phyloP scores from a whole-genome alignment of 1,140 invertebrate genomes.

The Drepana arcuata region DNA sequence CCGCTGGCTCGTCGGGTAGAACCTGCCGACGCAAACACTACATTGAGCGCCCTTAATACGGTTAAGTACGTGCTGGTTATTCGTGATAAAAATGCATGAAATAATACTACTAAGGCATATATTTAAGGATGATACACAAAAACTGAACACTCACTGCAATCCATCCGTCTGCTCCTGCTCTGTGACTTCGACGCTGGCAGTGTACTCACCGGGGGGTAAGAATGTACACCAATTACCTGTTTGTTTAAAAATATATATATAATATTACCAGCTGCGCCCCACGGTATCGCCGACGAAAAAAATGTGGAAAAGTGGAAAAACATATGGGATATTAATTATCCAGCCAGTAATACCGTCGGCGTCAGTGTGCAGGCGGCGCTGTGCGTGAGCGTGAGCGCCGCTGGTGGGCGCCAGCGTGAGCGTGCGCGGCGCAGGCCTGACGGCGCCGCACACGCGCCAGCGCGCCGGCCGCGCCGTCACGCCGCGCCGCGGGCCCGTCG shows the following conservation, averaged over 20 bases:
- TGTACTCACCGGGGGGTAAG: constrained; percentile 79
- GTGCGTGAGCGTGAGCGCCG: constrained; percentile 10
- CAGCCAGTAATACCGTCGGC: too few species aligned
- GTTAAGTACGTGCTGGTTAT: too few species aligned
- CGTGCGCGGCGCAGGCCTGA: constrained; percentile 22
- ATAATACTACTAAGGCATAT: too few species aligned
- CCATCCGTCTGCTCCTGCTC: constrained; percentile 76
- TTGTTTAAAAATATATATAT: too few species aligned
- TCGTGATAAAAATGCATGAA: too few species aligned
- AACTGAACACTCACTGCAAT: constrained; percentile 73
- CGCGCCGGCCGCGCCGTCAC: constrained; percentile 20
- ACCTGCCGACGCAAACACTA: too few species aligned
- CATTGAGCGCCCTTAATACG: too few species aligned
- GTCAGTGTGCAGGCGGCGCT: background rate
- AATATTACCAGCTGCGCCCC: too few species aligned
- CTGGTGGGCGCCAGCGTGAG: constrained; percentile 5
- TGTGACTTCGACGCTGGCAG: constrained; percentile 76
- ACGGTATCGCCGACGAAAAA: too few species aligned
- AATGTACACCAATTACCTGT: constrained; percentile 80
- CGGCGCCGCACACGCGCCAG: constrained; percentile 54
- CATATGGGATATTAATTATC: too few species aligned
- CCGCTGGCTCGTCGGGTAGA: constrained; percentile 77
- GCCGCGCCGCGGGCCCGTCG: constrained; percentile 16
- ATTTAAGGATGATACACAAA: background rate
- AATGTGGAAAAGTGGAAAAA: too few species aligned